These are phyloP conservation scores for Parnassius mnemosyne DNA, from an alignment of 2,888 invertebrate species.

Conservation along the genomic window DNA sequence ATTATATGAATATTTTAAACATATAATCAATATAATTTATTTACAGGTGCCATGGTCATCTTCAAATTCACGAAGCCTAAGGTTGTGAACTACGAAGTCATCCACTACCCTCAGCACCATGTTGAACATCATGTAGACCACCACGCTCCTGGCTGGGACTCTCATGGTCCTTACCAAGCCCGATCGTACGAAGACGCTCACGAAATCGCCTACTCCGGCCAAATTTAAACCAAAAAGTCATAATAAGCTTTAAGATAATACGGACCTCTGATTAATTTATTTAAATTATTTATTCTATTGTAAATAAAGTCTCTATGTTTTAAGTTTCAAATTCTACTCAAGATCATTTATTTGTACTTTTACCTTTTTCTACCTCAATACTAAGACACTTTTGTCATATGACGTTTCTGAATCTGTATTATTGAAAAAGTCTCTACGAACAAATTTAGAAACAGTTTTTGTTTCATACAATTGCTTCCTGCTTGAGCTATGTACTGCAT, in stretches of 20 bases:
- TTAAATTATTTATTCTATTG: conserved; percentile 72
- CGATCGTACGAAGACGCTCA: conserved; percentile 80
- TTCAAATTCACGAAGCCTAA: conserved; percentile 94
- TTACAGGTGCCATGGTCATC: conserved; percentile 86
- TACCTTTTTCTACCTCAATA: conserved; percentile 31
- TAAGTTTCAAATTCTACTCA: conserved; percentile 61
- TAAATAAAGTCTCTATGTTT: conserved; percentile 66
- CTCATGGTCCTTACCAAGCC: conserved; percentile 83
- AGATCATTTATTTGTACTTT: conserved; percentile 39
- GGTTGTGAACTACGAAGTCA: conserved; percentile 92
- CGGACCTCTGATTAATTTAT: conserved; percentile 73
- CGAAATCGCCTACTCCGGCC: conserved; percentile 81
- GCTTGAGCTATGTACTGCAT: background rate
- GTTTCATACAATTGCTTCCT: background rate
- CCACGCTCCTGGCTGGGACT: conserved; percentile 75
- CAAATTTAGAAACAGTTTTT: background rate
- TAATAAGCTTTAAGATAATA: conserved; percentile 50
- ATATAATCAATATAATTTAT: conserved; percentile 10
- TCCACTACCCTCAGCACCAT: conserved; percentile 88
- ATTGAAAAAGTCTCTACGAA: background rate
- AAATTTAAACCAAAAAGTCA: conserved; percentile 53
- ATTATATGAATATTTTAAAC: no score
- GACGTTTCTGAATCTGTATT: background rate
- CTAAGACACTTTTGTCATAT: conserved; percentile 26
- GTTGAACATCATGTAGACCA: conserved; percentile 86